Evolutionary conservation across 2,113 vertebrate species (phyloP).

Genomic region (Archilochus colubris): DNA sequence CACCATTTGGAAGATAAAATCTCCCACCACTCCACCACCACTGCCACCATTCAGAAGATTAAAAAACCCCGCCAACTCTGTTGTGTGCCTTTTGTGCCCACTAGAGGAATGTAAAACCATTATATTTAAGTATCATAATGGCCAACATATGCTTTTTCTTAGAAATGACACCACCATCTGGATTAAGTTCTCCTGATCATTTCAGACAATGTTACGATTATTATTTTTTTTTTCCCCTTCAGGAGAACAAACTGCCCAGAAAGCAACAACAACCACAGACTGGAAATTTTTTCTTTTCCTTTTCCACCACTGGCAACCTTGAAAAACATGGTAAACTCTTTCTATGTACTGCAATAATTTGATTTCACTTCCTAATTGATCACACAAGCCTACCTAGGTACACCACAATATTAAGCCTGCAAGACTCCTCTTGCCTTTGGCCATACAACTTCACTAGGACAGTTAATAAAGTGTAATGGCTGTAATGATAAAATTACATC

Average conservation of each 20-base stretch:
- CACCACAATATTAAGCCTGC: not conserved
- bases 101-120: constrained; percentile 84
- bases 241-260: constrained; percentile 43
- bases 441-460: not conserved
- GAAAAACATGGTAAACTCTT: not conserved
- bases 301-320: not conserved
- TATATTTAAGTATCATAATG: constrained; percentile 85
- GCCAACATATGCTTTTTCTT: constrained; percentile 86
- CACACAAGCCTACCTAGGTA: not conserved
- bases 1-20: constrained; percentile 73
- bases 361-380: constrained; percentile 27
- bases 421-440: not conserved
- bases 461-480: constrained; percentile 38
- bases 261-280: constrained; percentile 44
- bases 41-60: constrained; percentile 70
- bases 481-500: not conserved
- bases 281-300: constrained; percentile 17
- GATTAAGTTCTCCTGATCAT: constrained; percentile 80
- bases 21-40: constrained; percentile 63
- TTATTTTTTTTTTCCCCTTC: constrained; percentile 66
- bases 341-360: not conserved
- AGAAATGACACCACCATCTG: constrained; percentile 84
- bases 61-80: constrained; percentile 71
- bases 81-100: constrained; percentile 75
- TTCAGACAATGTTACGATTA: constrained; percentile 79